phyloP scores from a whole-genome alignment of 2,113 vertebrate species.

The Sarotherodon lohbergeri region DNA sequence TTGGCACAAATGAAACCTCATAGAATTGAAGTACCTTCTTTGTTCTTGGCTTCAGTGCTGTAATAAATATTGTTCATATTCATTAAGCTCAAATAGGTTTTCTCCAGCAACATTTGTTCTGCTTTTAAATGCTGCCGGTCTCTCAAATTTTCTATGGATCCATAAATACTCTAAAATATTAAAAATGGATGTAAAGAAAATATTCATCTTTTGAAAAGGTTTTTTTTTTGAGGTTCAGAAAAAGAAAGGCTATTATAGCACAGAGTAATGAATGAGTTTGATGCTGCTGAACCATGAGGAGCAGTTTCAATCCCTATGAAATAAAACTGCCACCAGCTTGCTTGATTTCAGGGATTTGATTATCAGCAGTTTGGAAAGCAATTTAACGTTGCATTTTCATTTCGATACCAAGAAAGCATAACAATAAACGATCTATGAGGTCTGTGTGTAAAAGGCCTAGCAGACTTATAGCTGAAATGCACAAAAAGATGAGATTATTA shows the following conservation, averaged over 20 bases:
- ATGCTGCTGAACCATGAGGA: not conserved
- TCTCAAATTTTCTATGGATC: not conserved
- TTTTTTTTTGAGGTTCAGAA: not conserved
- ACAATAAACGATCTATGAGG: conserved; percentile 9
- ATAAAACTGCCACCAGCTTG: conserved; percentile 15
- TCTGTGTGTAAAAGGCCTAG: conserved; percentile 1
- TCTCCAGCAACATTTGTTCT: not conserved
- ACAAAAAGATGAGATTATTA: conserved; percentile 36
- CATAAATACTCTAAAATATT: conserved; percentile 8
- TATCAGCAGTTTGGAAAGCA: conserved; percentile 17
- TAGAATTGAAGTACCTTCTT: not conserved
- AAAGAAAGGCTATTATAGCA: not conserved
- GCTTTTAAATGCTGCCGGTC: not conserved
- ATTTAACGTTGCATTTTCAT: conserved; percentile 16
- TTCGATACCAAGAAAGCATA: conserved; percentile 13
- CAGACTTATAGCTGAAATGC: conserved; percentile 29
- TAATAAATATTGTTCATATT: not conserved
- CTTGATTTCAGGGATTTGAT: conserved; percentile 21
- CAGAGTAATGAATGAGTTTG: not conserved
- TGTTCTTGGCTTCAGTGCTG: not conserved
- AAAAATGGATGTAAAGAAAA: not conserved
- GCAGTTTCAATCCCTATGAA: not conserved
- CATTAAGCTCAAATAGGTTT: not conserved
- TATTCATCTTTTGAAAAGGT: not conserved
- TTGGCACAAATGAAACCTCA: not conserved